Evolutionary conservation across 92 coral and sea anemone species (phyloP), one percentile per base, ranked within the genome.

Genomic region (Porites lobata): DNA sequence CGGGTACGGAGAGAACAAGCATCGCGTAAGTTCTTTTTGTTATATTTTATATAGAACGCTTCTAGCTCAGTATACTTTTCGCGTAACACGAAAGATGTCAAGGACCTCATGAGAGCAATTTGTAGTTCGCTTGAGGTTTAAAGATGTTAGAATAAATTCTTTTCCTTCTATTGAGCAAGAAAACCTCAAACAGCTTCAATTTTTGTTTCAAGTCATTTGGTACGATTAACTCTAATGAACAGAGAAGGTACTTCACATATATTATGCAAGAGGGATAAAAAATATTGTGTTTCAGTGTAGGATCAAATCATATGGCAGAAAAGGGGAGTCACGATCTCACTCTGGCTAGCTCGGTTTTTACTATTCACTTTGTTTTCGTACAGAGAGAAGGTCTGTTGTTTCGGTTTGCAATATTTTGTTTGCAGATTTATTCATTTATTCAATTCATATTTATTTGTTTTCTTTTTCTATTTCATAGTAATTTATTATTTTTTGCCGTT

Each of bases 1-100:
- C 68, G 86, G 6, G 6, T 12, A 0, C 78, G 86, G 14, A 70
- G 86, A 15, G 86, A 82, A 9, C 75, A 63, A 13, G 22, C 53
- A 13, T 6, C 78, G 7, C 29, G 86, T 82, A 82, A 82, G 86
- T 70, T 17, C 9, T 70, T 32, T 9, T 1, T 53, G 0, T 21
- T 43, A 4, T 82, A 2, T 57, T 8, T 64, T 3, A 43, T 20
- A 58, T n/a, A 9, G 47, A 68, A 47, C 86, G 78, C 68, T 38
- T 4, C 47, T 38, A 38, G 47, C 78, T 56, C 7, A 12, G 53
- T 11, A 12, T 57, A 20, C 19, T 22, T 13, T 57, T 17, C 78
- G 19, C 76, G 65, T 52, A 57, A 38, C 47, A 38, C 47, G 7
- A 38, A 38, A 38, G 47, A 38, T 38, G 47, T 38, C 47, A 38